Evolutionary conservation across 1,140 invertebrate genomes (phyloP).

Genomic region (Sycobia sp.): DNA sequence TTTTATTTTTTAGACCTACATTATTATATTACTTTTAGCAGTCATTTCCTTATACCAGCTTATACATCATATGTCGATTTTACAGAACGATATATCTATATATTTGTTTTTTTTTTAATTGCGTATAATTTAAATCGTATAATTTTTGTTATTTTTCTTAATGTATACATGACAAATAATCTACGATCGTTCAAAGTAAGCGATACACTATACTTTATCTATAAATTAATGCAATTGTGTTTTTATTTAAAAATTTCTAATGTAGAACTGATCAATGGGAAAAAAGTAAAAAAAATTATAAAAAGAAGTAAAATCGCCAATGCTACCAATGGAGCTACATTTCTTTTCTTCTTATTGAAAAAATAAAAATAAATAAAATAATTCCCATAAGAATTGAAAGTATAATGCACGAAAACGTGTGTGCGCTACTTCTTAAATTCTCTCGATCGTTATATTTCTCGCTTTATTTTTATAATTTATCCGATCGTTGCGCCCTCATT

Average conservation of each 20-base stretch:
- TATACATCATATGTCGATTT: too few relatives aligned
- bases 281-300: conserved; percentile 12
- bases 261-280: conserved; percentile 11
- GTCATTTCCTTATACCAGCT: conserved; percentile 15
- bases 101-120: conserved; percentile 25
- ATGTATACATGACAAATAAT: background rate
- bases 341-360: conserved; percentile 15
- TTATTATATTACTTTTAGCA: conserved; percentile 17
- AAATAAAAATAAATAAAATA: too few relatives aligned
- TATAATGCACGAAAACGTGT: too few relatives aligned
- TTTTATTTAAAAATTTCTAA: conserved; percentile 28
- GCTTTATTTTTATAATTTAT: too few relatives aligned
- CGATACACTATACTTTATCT: background rate
- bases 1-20: conserved; percentile 43
- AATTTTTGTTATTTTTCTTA: conserved; percentile 21
- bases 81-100: conserved; percentile 17
- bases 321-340: conserved; percentile 19
- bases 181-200: background rate
- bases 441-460: too few relatives aligned
- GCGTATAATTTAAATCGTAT: conserved; percentile 18
- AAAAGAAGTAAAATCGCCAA: conserved; percentile 20
- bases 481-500: background rate
- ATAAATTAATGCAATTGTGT: background rate
- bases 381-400: too few relatives aligned
- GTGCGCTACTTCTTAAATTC: too few relatives aligned